Percentiles rank a stretch among this genome's conserved stretches.
Conservation (phyloP, 2,888 invertebrate species). For the Malacosoma neustria region DNA sequence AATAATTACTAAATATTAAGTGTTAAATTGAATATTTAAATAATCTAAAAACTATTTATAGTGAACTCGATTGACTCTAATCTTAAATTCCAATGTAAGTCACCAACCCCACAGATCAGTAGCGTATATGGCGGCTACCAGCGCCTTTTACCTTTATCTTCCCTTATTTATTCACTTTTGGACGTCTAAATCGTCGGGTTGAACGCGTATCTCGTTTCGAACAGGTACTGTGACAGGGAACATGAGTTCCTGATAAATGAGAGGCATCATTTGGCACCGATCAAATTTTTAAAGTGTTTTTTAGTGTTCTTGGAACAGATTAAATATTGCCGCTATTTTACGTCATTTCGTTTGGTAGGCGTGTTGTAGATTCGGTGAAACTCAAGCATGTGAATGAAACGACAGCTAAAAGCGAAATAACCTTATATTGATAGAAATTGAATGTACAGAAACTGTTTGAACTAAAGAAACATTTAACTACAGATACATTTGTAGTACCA, state of each 20-base stretch:
- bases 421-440: too few species aligned
- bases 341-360: too few species aligned
- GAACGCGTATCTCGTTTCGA: conserved; percentile 34
- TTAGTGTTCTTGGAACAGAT: not conserved
- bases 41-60: conserved; percentile 10
- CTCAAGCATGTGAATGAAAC: too few species aligned
- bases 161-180: conserved; percentile 18
- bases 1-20: too few species aligned
- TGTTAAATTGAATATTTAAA: too few species aligned
- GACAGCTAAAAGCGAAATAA: too few species aligned
- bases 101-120: conserved; percentile 3
- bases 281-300: conserved; percentile 28
- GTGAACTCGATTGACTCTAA: not conserved
- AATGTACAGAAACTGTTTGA: too few species aligned
- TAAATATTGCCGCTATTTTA: too few species aligned
- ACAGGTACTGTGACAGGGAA: conserved; percentile 33
- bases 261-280: conserved; percentile 24
- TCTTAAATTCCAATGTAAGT: not conserved
- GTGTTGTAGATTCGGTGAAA: too few species aligned
- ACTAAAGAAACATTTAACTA: too few species aligned
- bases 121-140: conserved; percentile 1
- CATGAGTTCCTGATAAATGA: conserved; percentile 36
- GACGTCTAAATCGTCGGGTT: conserved; percentile 43
- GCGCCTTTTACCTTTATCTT: conserved; percentile 17
- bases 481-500: too few species aligned